Percentiles rank a stretch among this genome's conserved stretches.
Conservation (phyloP, 2,113 vertebrate species). For the Corythaeola cristata region DNA sequence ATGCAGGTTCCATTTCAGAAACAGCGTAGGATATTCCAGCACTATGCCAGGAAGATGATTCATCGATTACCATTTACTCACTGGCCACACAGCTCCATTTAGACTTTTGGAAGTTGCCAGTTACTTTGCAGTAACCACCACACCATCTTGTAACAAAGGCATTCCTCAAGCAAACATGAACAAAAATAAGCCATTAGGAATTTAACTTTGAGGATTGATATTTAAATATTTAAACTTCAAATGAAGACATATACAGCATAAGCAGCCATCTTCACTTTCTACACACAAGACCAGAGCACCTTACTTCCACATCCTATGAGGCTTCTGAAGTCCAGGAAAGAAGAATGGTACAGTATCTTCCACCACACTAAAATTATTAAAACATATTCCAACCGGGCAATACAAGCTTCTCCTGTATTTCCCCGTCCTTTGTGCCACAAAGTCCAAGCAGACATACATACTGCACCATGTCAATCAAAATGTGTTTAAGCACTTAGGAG, state of each 20-base stretch:
- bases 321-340: background rate
- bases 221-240: background rate
- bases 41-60: slow-evolving; percentile 47
- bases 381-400: background rate
- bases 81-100: background rate
- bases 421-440: background rate
- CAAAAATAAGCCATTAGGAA: background rate
- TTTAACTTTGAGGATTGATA: background rate
- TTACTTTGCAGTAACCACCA: background rate
- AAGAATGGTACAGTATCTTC: background rate
- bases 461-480: background rate
- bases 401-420: background rate
- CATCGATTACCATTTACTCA: background rate
- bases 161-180: background rate
- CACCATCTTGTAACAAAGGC: background rate
- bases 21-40: background rate
- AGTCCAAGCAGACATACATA: background rate
- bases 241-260: background rate
- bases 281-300: background rate
- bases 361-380: background rate
- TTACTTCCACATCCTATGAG: background rate
- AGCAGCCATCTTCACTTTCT: background rate
- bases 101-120: background rate
- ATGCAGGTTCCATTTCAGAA: background rate
- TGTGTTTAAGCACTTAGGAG: background rate